A percentile compares a stretch with the other conserved stretches of the same genome.
Conservation (phyloP, 2,113 vertebrate genomes). For the Oreocharis arfaki region DNA sequence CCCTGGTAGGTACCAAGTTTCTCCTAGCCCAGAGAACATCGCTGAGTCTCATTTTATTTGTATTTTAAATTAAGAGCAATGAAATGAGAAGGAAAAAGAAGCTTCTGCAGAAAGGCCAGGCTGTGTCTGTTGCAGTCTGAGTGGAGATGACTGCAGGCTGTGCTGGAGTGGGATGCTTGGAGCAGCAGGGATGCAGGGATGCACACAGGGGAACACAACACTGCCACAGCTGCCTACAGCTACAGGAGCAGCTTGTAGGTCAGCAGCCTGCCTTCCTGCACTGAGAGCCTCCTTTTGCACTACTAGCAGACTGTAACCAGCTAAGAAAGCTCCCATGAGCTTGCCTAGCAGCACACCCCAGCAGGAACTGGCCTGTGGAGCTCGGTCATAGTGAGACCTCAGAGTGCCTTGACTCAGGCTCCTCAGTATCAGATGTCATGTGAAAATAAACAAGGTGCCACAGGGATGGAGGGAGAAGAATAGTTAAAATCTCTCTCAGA, state of each 20-base stretch:
- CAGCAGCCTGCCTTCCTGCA: not conserved
- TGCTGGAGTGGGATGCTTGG: not conserved
- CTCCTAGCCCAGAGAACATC: not conserved
- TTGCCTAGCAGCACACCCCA: not conserved
- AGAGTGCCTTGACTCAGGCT: not conserved
- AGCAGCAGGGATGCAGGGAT: not conserved
- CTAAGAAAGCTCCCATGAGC: not conserved
- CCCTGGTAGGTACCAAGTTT: not conserved
- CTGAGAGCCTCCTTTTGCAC: not conserved
- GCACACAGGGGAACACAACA: not conserved
- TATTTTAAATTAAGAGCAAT: not conserved
- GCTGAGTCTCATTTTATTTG: not conserved
- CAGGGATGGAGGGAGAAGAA: not conserved
- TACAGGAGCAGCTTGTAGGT: not conserved
- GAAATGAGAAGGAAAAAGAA: not conserved
- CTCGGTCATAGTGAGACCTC: not conserved
- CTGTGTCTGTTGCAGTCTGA: not conserved
- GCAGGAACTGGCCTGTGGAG: not conserved
- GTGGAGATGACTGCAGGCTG: not conserved
- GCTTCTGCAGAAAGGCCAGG: not conserved
- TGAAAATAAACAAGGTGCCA: not conserved
- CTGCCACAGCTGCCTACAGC: not conserved
- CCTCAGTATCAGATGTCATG: not conserved
- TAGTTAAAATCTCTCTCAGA: not conserved
- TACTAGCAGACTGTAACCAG: not conserved